Percentiles rank a stretch among this genome's conserved stretches.
Evolutionary conservation across 2,113 vertebrate genomes (phyloP).

Genomic region (Cnemophilus loriae): DNA sequence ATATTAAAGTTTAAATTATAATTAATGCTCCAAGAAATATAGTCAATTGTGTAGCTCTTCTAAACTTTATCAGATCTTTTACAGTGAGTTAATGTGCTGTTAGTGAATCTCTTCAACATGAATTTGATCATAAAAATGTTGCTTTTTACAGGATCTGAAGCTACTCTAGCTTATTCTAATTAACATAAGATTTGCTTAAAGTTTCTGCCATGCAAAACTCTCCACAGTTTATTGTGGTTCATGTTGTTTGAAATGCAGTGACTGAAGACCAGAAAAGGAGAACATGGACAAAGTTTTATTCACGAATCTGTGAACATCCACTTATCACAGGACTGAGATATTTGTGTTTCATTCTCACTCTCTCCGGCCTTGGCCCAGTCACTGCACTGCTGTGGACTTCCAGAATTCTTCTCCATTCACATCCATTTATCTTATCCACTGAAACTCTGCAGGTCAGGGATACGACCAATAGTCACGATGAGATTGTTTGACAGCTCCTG

Average conservation of each 20-base stretch:
- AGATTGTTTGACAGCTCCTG: neutral
- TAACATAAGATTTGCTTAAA: neutral
- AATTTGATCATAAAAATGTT: neutral
- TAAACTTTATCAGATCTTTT: slow-evolving; percentile 3
- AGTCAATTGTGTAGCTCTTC: neutral
- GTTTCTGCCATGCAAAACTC: neutral
- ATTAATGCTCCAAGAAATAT: slow-evolving; percentile 20
- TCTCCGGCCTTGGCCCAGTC: neutral
- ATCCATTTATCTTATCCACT: neutral
- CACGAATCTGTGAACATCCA: accelerated
- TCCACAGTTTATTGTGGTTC: neutral
- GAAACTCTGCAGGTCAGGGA: neutral
- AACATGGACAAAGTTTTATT: neutral
- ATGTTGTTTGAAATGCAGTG: neutral
- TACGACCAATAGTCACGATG: neutral
- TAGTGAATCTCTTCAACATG: neutral
- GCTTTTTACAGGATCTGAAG: neutral
- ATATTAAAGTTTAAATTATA: neutral
- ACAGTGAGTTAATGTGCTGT: neutral
- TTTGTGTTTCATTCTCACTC: neutral
- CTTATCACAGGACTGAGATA: neutral
- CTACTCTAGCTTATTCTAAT: neutral
- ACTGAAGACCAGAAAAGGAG: neutral
- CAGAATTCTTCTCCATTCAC: neutral
- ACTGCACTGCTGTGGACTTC: neutral